A percentile compares a stretch with the other conserved stretches of the same genome.
Conservation (phyloP, 2,888 invertebrate species). For the Polylopha cassiicola region DNA sequence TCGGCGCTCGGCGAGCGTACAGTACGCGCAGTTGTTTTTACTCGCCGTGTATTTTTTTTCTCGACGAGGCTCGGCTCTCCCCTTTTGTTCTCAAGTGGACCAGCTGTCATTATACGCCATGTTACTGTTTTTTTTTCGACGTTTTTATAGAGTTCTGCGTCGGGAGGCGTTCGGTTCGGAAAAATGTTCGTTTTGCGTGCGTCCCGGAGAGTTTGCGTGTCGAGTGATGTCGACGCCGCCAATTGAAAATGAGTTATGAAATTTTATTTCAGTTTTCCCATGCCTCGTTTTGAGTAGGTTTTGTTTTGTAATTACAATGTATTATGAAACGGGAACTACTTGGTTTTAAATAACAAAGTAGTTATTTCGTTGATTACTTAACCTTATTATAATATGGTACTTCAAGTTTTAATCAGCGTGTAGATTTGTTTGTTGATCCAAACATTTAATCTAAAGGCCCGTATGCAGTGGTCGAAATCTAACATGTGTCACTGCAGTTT, state of each 20-base stretch:
- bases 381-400: too few relatives aligned
- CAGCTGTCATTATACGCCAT: slow-evolving; percentile 79
- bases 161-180: slow-evolving; percentile 73
- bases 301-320: slow-evolving; percentile 40
- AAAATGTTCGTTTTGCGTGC: slow-evolving; percentile 77
- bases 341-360: slow-evolving; percentile 13
- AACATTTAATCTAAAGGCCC: slow-evolving; percentile 17
- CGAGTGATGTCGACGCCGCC: slow-evolving; percentile 61
- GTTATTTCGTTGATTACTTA: too few relatives aligned
- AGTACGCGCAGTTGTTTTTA: slow-evolving; percentile 69
- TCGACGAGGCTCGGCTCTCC: slow-evolving; percentile 73
- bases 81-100: slow-evolving; percentile 79
- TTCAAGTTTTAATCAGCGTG: too few relatives aligned
- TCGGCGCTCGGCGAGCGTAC: slow-evolving; percentile 51
- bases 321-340: slow-evolving; percentile 17
- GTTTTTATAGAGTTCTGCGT: slow-evolving; percentile 76
- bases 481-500: slow-evolving; percentile 73
- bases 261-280: slow-evolving; percentile 53
- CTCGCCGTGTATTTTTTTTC: slow-evolving; percentile 74
- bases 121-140: slow-evolving; percentile 75
- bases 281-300: slow-evolving; percentile 44
- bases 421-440: too few relatives aligned
- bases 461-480: slow-evolving; percentile 46
- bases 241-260: slow-evolving; percentile 69
- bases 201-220: slow-evolving; percentile 70